Conservation (phyloP, 2,888 invertebrate species). For the Calliopum simillimum region DNA sequence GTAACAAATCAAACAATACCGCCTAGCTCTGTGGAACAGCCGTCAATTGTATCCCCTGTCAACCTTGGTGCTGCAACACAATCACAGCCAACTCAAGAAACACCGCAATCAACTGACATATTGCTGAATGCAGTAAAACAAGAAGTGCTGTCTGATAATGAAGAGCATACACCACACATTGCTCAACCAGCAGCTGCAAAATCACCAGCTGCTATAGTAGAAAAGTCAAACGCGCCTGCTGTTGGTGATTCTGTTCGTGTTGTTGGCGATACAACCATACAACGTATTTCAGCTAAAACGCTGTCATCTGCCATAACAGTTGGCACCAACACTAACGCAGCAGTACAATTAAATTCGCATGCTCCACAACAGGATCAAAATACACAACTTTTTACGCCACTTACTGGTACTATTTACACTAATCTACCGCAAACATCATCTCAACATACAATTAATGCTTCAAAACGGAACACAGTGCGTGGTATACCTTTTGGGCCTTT, state of each 20-base stretch:
- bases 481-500: constrained; percentile 54
- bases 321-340: constrained; percentile 31
- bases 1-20: neutral
- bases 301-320: constrained; percentile 32
- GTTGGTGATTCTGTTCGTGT: constrained; percentile 49
- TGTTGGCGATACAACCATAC: constrained; percentile 63
- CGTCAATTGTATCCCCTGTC: neutral
- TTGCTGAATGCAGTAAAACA: constrained; percentile 49
- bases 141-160: constrained; percentile 60
- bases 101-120: neutral
- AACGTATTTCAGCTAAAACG: constrained; percentile 50
- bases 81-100: neutral
- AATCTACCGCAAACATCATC: neutral
- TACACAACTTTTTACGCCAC: constrained; percentile 3
- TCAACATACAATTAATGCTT: neutral
- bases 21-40: neutral
- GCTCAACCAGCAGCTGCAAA: neutral
- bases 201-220: constrained; percentile 10
- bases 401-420: constrained; percentile 7
- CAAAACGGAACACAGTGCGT: constrained; percentile 49
- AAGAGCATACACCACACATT: constrained; percentile 38
- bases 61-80: neutral
- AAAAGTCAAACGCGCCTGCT: neutral
- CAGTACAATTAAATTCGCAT: neutral
- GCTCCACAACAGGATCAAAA: constrained; percentile 20